Percentiles rank a stretch among this genome's conserved stretches.
phyloP scores from a whole-genome alignment of 2,888 invertebrate genomes.

The Drosophila ustulata region DNA sequence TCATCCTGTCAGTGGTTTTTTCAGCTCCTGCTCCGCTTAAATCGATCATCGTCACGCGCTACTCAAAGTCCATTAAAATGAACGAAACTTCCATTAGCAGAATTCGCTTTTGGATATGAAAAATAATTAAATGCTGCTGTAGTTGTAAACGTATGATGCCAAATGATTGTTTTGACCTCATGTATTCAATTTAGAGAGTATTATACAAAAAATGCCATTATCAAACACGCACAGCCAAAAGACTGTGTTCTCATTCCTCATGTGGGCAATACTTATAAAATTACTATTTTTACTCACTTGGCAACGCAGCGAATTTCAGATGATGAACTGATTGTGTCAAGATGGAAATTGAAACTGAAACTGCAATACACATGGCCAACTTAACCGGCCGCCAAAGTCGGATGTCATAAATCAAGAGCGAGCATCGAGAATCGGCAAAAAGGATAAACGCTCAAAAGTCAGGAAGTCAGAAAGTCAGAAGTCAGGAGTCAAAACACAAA shows the following conservation, averaged over 20 bases:
- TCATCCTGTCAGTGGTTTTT: slow-evolving; percentile 50
- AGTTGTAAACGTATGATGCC: slow-evolving; percentile 5
- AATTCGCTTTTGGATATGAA: slow-evolving; percentile 61
- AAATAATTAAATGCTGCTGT: slow-evolving; percentile 57
- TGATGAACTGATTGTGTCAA: slow-evolving; percentile 51
- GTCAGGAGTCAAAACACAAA: slow-evolving; percentile 66
- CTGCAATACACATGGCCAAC: slow-evolving; percentile 43
- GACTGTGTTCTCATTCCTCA: not conserved
- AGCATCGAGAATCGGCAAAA: slow-evolving; percentile 35
- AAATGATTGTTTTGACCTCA: slow-evolving; percentile 33
- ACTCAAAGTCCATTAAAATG: slow-evolving; percentile 61
- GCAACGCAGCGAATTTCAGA: not conserved
- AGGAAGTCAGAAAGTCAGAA: slow-evolving; percentile 61
- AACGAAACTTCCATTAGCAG: slow-evolving; percentile 67
- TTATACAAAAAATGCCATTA: slow-evolving; percentile 13
- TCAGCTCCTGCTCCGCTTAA: slow-evolving; percentile 32
- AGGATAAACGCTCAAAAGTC: slow-evolving; percentile 53
- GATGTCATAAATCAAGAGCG: slow-evolving; percentile 66
- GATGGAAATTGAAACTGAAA: slow-evolving; percentile 60
- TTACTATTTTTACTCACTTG: slow-evolving; percentile 5
- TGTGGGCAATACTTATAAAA: not conserved
- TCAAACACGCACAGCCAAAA: slow-evolving; percentile 26
- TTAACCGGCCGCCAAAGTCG: slow-evolving; percentile 56
- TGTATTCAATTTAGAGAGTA: slow-evolving; percentile 20
- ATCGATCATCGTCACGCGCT: slow-evolving; percentile 77